Base-by-base conservation (phyloP, 2,113 vertebrate species). In the Silurus meridionalis region DNA sequence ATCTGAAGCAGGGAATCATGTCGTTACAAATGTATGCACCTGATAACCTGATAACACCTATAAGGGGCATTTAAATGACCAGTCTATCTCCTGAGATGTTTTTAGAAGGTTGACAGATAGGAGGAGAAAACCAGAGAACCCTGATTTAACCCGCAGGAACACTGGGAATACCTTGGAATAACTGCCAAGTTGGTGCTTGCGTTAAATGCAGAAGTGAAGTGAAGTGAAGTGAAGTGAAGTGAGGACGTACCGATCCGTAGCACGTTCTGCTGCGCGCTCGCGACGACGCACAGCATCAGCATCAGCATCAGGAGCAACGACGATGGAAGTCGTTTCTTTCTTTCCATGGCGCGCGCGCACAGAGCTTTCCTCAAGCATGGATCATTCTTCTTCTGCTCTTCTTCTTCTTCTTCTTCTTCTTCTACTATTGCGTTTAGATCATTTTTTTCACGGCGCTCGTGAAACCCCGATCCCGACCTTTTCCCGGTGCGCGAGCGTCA, bases 211-310 rank as follows among this genome's bases (percentile, higher is more conserved):
- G n/a, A 2, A 80, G 55, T 80, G 7, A 61, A 80, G 78, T 46
- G 19, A 1, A 61, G 37, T 37, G 37, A 37, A 37, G 37, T 37
- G 37, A 37, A 37, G 37, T 37, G 37, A 37, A 37, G 37, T 37
- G 37, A 37, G 37, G 37, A 80, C 84, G 19, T 72, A 86, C 85
- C 85, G 85, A 86, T 86, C 64, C 85, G 85, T 78, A 86, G 55
- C n/a, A 86, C 85, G 69, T 60, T 84, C 57, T 86, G 85, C 46
- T 86, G 85, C 46, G 78, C 66, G 85, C 66, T 81, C 78, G 63
- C 23, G 64, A 81, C 37, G 85, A 86, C 78, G 78, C 64, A 86
- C 77, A 72, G 78, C 66, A 86, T 4, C 63, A 66, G 5, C 63
- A 66, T 8, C 55, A 57, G 25, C 67, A 74, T 10, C 46, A 53